Conservation (phyloP, 2,888 invertebrate species). For the Stenolophus ochropezus region DNA sequence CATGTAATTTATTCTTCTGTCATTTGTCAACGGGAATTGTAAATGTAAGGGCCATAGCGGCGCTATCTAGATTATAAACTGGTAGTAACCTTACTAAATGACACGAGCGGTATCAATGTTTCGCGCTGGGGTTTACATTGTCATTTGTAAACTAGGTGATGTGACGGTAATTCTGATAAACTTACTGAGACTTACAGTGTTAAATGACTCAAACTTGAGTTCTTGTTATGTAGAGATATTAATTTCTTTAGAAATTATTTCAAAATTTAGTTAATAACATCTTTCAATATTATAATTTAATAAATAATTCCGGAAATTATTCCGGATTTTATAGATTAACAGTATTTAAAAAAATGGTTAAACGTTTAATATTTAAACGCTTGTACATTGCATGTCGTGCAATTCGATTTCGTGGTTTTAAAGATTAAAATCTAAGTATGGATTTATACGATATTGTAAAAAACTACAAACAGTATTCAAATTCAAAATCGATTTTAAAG, state of each 20-base stretch:
- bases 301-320: too few relatives aligned
- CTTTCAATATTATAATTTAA: too few relatives aligned
- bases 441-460: too few relatives aligned
- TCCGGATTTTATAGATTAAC: too few relatives aligned
- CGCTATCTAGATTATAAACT: background rate
- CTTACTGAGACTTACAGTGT: background rate
- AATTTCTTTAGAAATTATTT: too few relatives aligned
- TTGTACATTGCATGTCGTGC: background rate
- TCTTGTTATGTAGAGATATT: too few relatives aligned
- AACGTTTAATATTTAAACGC: background rate
- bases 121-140: background rate
- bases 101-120: background rate
- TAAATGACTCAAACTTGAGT: background rate
- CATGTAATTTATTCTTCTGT: background rate
- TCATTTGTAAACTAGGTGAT: background rate
- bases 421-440: too few relatives aligned
- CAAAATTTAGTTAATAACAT: too few relatives aligned
- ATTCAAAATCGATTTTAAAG: too few relatives aligned
- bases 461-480: too few relatives aligned
- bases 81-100: background rate
- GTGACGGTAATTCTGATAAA: background rate
- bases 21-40: conserved; percentile 16
- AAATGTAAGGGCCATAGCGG: background rate
- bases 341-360: too few relatives aligned
- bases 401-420: too few relatives aligned